phyloP scores from a whole-genome alignment of 2,888 invertebrate genomes.

The Geotrupes spiniger region DNA sequence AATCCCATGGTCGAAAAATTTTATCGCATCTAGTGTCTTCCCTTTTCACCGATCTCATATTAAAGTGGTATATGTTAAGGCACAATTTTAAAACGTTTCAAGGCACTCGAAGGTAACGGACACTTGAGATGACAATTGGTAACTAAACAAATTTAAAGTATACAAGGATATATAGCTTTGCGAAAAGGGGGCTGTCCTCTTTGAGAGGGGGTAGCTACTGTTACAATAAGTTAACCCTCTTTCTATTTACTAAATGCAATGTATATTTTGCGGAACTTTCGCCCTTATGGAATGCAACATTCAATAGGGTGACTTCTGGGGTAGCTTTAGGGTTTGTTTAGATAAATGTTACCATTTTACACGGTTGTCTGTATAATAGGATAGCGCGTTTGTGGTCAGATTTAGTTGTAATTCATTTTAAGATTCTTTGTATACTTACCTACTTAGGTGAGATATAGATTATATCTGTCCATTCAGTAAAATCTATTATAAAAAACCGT shows the following conservation, averaged over 20 bases:
- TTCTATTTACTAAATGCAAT: conserved; percentile 47
- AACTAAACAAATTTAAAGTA: conserved; percentile 45
- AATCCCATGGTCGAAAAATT: conserved; percentile 39
- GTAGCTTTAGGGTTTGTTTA: conserved; percentile 28
- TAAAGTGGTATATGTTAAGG: conserved; percentile 13
- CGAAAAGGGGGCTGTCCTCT: conserved; percentile 44
- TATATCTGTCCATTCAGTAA: too few relatives aligned
- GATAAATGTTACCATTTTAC: conserved; percentile 42
- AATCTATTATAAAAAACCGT: too few relatives aligned
- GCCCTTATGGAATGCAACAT: conserved; percentile 23
- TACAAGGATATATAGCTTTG: conserved; percentile 43
- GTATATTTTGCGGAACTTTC: conserved; percentile 39
- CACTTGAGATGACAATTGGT: conserved; percentile 40
- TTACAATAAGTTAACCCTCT: conserved; percentile 48
- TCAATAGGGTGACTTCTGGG: conserved; percentile 35
- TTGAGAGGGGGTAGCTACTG: conserved; percentile 46
- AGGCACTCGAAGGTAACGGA: conserved; percentile 18
- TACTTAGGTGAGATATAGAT: too few relatives aligned
- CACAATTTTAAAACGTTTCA: conserved; percentile 24
- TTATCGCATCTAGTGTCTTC: conserved; percentile 23
- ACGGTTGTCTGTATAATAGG: conserved; percentile 46
- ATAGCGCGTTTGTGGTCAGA: conserved; percentile 41
- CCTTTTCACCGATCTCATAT: not conserved
- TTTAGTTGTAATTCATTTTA: conserved; percentile 34
- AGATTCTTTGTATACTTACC: not conserved